A percentile compares a stretch with the other conserved stretches of the same genome.
Evolutionary conservation across 2,113 vertebrate genomes (phyloP).

Genomic region (Tragulus kanchil): DNA sequence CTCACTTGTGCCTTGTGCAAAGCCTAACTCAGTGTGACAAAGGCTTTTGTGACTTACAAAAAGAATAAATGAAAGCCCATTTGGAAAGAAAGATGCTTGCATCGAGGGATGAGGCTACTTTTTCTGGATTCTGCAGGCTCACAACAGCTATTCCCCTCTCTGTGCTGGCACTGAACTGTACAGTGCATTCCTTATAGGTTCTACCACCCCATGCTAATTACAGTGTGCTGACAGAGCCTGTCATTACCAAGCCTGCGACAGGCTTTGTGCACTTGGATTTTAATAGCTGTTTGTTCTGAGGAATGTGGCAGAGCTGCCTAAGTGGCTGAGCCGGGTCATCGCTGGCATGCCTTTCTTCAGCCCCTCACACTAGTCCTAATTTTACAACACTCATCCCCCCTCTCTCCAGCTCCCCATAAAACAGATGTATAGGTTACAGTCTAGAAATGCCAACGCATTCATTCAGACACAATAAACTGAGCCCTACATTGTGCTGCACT

Average conservation of each 20-base stretch:
- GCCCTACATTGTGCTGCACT: background rate
- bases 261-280: constrained; percentile 82
- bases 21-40: constrained; percentile 77
- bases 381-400: constrained; percentile 71
- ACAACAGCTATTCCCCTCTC: constrained; percentile 42
- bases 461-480: constrained; percentile 67
- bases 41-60: constrained; percentile 82
- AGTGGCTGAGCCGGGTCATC: constrained; percentile 66
- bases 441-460: constrained; percentile 68
- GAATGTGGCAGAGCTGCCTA: constrained; percentile 79
- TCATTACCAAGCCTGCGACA: constrained; percentile 80
- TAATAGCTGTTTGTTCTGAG: constrained; percentile 85
- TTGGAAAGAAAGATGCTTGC: constrained; percentile 81
- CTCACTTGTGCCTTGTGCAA: constrained; percentile 71
- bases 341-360: constrained; percentile 73
- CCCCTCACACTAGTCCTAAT: constrained; percentile 70
- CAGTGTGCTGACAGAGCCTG: constrained; percentile 83
- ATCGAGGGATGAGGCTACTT: constrained; percentile 77
- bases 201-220: constrained; percentile 86
- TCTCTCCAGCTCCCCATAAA: background rate
- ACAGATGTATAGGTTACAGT: constrained; percentile 67
- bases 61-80: constrained; percentile 54
- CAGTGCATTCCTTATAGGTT: constrained; percentile 86
- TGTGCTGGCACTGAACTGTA: constrained; percentile 72
- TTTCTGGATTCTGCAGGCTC: constrained; percentile 76